Evolutionary conservation across 2,888 invertebrate genomes (phyloP).

Genomic region (Gonocerus acuteangulatus): DNA sequence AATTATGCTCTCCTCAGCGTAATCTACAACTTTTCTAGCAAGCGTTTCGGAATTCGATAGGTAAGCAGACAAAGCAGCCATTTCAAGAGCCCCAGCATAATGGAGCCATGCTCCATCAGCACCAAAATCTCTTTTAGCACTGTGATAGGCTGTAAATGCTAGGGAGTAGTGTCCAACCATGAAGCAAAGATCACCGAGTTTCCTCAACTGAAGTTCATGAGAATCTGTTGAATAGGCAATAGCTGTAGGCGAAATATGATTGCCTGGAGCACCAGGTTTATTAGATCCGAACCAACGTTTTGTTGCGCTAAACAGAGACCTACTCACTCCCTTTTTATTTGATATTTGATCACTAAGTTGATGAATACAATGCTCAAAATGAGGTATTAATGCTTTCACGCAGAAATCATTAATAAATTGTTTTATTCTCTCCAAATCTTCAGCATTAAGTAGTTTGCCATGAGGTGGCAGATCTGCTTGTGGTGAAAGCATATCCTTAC

Average conservation of each 20-base stretch:
- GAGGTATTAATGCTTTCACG: conserved; percentile 76
- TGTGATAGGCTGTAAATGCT: conserved; percentile 89
- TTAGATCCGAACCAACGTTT: conserved; percentile 91
- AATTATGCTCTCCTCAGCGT: conserved; percentile 90
- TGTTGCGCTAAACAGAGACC: conserved; percentile 87
- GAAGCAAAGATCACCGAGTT: conserved; percentile 91
- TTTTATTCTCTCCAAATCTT: conserved; percentile 78
- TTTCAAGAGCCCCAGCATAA: conserved; percentile 92
- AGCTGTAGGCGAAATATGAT: conserved; percentile 62
- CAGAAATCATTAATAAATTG: conserved; percentile 82
- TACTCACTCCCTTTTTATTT: conserved; percentile 84
- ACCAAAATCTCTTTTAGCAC: conserved; percentile 94
- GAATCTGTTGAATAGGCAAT: conserved; percentile 81
- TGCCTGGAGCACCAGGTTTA: conserved; percentile 63
- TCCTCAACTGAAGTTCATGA: conserved; percentile 84
- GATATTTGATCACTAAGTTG: conserved; percentile 71
- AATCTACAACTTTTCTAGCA: conserved; percentile 69
- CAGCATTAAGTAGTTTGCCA: conserved; percentile 66
- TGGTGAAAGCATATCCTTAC: conserved; percentile 14
- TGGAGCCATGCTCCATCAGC: conserved; percentile 96
- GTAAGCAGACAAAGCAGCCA: conserved; percentile 88
- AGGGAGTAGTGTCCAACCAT: conserved; percentile 89
- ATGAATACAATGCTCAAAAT: conserved; percentile 81
- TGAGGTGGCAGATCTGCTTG: conserved; percentile 45
- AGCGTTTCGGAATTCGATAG: conserved; percentile 65